phyloP scores from a whole-genome alignment of 2,797 vertebrate genomes.

The Pantherophis vulpinus region DNA sequence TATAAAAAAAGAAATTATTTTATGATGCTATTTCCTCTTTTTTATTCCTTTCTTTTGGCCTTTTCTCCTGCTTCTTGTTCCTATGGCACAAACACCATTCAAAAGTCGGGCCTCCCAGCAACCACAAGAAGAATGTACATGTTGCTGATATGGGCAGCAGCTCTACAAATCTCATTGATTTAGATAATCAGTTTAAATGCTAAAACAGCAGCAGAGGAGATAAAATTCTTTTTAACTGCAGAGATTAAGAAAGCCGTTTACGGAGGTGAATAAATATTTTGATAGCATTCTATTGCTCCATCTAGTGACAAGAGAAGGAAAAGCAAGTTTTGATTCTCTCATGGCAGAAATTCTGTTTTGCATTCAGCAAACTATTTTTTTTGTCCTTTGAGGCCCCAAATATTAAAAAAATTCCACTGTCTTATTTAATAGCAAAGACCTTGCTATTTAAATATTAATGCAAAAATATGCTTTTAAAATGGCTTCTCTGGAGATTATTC shows the following conservation, averaged over 20 bases:
- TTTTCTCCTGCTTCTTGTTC: not conserved
- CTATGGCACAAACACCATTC: not conserved
- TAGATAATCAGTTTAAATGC: not conserved
- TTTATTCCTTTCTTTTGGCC: not conserved
- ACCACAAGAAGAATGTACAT: not conserved
- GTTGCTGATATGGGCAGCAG: slow-evolving; percentile 24
- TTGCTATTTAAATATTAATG: not conserved
- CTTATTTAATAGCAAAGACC: not conserved
- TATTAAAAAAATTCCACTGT: not conserved
- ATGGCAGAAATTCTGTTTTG: not conserved
- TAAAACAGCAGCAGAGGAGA: not conserved
- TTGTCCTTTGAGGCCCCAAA: not conserved
- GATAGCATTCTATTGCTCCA: slow-evolving; percentile 51
- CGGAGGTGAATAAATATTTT: not conserved
- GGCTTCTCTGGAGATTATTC: not conserved
- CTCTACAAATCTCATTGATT: not conserved
- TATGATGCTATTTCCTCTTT: not conserved
- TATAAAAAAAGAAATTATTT: not conserved
- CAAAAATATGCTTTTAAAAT: not conserved
- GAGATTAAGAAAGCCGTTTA: not conserved
- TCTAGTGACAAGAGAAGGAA: slow-evolving; percentile 52
- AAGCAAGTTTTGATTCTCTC: not conserved
- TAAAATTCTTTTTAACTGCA: slow-evolving; percentile 11
- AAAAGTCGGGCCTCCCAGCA: slow-evolving; percentile 8
- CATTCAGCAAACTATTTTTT: accelerated